phyloP scores from a whole-genome alignment of 2,888 invertebrate genomes.

The Ophion costatus region DNA sequence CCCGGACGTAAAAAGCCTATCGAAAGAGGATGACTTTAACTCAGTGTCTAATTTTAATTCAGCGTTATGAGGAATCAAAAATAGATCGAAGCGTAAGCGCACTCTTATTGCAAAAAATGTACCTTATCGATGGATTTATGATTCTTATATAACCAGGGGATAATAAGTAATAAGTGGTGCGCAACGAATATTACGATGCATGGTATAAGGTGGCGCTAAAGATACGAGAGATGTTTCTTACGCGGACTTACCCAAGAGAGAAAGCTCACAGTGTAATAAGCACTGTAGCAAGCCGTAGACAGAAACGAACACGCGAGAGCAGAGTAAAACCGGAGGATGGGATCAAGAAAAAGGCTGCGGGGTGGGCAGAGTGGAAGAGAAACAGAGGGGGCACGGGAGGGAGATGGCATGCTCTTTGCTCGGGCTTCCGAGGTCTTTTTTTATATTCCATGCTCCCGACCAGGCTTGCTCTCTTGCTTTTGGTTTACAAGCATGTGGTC shows the following conservation, averaged over 20 bases:
- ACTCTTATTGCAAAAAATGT: background rate
- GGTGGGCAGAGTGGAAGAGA: conserved; percentile 36
- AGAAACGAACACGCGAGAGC: conserved; percentile 48
- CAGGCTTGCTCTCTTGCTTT: conserved; percentile 79
- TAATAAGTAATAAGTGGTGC: background rate
- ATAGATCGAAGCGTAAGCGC: background rate
- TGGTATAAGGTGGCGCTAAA: background rate
- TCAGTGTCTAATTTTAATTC: conserved; percentile 20
- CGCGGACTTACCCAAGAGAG: conserved; percentile 46
- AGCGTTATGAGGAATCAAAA: background rate
- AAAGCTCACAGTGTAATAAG: conserved; percentile 36
- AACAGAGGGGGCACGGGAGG: conserved; percentile 25
- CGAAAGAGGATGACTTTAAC: background rate
- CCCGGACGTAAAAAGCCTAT: conserved; percentile 17
- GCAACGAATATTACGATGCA: background rate
- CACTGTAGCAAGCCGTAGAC: conserved; percentile 44
- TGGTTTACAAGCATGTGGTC: conserved; percentile 83
- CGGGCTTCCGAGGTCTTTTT: conserved; percentile 63
- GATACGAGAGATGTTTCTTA: conserved; percentile 53
- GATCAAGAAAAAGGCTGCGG: conserved; percentile 49
- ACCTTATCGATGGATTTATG: background rate
- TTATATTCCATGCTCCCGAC: conserved; percentile 75
- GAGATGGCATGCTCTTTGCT: conserved; percentile 50
- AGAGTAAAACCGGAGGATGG: conserved; percentile 62
- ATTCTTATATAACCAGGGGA: background rate